Evolutionary conservation across 2,113 vertebrate genomes (phyloP), one percentile per base, ranked within the genome.

Genomic region (Tragulus kanchil): DNA sequence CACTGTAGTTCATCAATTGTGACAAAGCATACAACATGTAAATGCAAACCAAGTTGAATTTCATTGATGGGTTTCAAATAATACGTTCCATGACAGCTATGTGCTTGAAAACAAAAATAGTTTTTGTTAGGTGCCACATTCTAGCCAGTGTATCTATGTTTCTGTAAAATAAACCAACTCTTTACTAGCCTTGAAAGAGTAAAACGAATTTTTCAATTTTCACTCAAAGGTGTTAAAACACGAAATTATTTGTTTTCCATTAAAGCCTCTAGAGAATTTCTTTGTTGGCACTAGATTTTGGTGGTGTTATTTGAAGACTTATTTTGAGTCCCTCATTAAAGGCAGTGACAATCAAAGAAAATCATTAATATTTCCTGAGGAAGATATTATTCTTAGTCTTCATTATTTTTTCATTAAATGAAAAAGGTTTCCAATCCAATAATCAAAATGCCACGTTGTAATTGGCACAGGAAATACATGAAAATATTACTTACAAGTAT

Each of bases 171-270:
- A 84, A 98, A 67, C 50, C 94, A 91, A 97, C 83, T 97, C 1
- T 1, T 97, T 95, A 95, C 92, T 85, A 97, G 58, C 78, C 45
- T 88, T 95, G 67, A 92, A 59, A 94, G 79, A 62, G 87, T 97
- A 94, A 91, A 81, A 90, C 96, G 89, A 98, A 97, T 98, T 94
- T 96, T 98, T 97, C 69, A 93, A 77, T 96, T 92, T 97, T 97
- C 90, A 93, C 21, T 94, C 96, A 89, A 94, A 97, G 96, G 69
- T 93, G 89, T 90, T 67, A 93, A 69, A 96, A 64, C 82, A 96
- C 84, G 96, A 97, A 96, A 81, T 90, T 92, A 93, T 83, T 90
- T 48, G 48, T 61, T 94, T 71, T 84, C 73, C 89, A 67, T 89
- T 79, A 92, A 69, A 92, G 45, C 4, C 17, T 83, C 65, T 61